Conservation (phyloP, 2,797 vertebrate genomes). For the Crocidura indochinensis region DNA sequence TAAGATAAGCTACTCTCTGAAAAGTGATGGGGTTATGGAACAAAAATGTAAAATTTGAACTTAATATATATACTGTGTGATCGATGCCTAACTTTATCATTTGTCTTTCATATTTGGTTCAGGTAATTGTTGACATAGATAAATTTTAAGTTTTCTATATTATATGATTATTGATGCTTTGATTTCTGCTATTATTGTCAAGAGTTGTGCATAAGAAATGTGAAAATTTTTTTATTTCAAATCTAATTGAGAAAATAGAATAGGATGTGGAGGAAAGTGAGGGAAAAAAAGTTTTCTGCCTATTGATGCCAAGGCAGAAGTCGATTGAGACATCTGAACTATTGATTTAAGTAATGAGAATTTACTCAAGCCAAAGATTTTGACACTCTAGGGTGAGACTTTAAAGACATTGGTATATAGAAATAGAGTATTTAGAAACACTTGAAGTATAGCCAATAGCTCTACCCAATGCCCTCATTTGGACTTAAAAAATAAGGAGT, state of each 20-base stretch:
- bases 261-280: background rate
- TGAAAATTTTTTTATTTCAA: conserved; percentile 8
- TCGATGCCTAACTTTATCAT: background rate
- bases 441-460: background rate
- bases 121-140: background rate
- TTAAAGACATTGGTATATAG: conserved; percentile 1
- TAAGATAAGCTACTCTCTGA: background rate
- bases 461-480: background rate
- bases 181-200: background rate
- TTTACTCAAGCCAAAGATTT: conserved; percentile 61
- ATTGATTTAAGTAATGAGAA: conserved; percentile 62
- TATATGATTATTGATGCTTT: background rate
- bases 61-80: background rate
- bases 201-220: background rate
- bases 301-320: conserved; percentile 4
- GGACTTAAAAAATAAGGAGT: background rate
- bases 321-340: conserved; percentile 29
- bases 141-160: background rate
- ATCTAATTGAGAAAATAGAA: background rate
- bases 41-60: background rate
- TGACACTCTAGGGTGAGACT: background rate
- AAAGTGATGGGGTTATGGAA: background rate
- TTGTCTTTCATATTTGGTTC: background rate
- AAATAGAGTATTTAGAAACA: background rate
- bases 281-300: background rate